These are phyloP conservation scores for Potamarius usumacintae DNA, from an alignment of 2,113 vertebrate species.

Conservation along the genomic window DNA sequence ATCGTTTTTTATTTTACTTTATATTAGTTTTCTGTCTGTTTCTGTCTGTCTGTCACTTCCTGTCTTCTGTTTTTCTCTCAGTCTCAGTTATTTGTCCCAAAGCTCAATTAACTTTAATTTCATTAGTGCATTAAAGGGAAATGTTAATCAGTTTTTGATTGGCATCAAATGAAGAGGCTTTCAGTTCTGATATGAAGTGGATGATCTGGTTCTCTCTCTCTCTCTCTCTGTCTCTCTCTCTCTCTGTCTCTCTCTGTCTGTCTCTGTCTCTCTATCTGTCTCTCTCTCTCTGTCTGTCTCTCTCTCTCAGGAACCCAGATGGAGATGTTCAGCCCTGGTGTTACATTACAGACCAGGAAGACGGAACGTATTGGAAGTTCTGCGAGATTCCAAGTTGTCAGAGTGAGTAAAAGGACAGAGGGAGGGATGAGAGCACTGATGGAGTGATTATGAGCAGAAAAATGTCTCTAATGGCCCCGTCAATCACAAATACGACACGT, in stretches of 20 bases:
- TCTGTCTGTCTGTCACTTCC: constrained; percentile 15
- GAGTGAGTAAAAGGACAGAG: constrained; percentile 77
- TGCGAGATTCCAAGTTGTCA: constrained; percentile 91
- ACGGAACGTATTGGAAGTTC: constrained; percentile 94
- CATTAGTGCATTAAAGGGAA: neutral
- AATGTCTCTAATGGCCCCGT: constrained; percentile 68
- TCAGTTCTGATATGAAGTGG: neutral
- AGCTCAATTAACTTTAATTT: neutral
- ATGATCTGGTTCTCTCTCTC: neutral
- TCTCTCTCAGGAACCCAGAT: constrained; percentile 84
- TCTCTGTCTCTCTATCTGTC: constrained; percentile 41
- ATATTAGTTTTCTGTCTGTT: neutral
- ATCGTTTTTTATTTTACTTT: neutral
- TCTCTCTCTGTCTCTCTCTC: constrained; percentile 23
- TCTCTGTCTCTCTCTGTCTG: constrained; percentile 14
- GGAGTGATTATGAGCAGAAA: constrained; percentile 64
- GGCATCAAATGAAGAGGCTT: neutral
- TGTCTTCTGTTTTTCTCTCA: neutral
- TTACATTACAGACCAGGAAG: constrained; percentile 90
- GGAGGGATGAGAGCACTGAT: constrained; percentile 32
- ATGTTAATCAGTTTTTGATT: neutral
- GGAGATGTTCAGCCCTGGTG: constrained; percentile 97
- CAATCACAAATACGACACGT: constrained; percentile 59
- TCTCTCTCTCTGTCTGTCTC: constrained; percentile 31
- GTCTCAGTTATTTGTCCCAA: neutral